Evolutionary conservation across 2,888 invertebrate genomes (phyloP).

Genomic region (Lochmaea capreae): DNA sequence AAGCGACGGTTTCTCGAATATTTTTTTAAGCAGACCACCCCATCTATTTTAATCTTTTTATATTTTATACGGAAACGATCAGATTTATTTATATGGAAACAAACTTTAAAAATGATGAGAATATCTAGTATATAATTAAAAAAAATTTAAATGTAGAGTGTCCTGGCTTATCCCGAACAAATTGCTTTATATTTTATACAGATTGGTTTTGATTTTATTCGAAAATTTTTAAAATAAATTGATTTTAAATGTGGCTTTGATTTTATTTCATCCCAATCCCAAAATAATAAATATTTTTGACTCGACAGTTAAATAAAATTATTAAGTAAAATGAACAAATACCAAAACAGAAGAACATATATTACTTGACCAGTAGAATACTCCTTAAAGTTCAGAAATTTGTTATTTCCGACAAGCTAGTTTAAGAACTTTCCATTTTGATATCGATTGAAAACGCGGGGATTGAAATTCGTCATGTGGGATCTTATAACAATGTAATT

Average conservation of each 20-base stretch:
- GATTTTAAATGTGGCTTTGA: slow-evolving; percentile 41
- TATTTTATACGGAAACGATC: slow-evolving; percentile 1
- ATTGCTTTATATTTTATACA: slow-evolving; percentile 42
- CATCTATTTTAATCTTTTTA: slow-evolving; percentile 6
- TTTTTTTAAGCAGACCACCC: slow-evolving; percentile 24
- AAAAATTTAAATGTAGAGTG: slow-evolving; percentile 16
- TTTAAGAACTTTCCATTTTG: too few species aligned
- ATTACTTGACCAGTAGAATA: too few species aligned
- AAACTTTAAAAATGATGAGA: background rate
- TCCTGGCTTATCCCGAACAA: slow-evolving; percentile 35
- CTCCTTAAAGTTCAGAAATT: too few species aligned
- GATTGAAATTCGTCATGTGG: too few species aligned
- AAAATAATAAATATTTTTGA: too few species aligned
- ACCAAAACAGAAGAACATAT: too few species aligned
- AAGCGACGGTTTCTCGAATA: background rate
- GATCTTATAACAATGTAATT: too few species aligned
- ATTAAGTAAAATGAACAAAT: too few species aligned
- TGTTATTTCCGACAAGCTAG: too few species aligned
- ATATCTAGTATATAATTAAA: slow-evolving; percentile 10
- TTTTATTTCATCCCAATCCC: background rate
- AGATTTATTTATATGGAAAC: slow-evolving; percentile 14
- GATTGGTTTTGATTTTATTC: slow-evolving; percentile 39
- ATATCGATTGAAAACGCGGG: too few species aligned
- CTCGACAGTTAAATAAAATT: too few species aligned
- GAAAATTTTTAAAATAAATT: slow-evolving; percentile 45